Percentiles rank a stretch among this genome's conserved stretches.
phyloP scores from a whole-genome alignment of 64 coral and sea anemone genomes.

The Cladopsammia gracilis region DNA sequence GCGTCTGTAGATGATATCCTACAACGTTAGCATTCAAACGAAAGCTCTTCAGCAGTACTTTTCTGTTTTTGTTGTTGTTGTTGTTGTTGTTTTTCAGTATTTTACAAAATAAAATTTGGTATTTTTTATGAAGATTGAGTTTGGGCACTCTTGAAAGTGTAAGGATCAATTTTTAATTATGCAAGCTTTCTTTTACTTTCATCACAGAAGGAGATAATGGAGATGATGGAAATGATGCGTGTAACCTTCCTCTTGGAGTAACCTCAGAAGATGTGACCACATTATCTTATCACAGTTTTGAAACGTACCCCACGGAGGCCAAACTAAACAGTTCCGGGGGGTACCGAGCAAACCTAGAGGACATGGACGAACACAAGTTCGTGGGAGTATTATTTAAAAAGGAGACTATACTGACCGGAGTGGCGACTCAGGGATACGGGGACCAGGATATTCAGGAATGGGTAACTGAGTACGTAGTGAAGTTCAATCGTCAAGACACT shows the following conservation, averaged over 20 bases:
- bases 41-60: too few species aligned
- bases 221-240: not conserved
- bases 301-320: not conserved
- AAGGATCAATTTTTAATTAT: too few species aligned
- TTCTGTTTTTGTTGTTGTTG: too few species aligned
- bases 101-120: too few species aligned
- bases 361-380: rapidly evolving
- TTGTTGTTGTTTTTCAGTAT: too few species aligned
- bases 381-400: not conserved
- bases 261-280: not conserved
- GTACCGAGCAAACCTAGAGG: not conserved
- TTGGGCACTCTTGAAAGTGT: too few species aligned
- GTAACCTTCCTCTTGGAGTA: not conserved
- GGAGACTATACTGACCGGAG: conserved; percentile 53
- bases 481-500: not conserved
- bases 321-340: conserved; percentile 11
- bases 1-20: too few species aligned
- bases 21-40: too few species aligned
- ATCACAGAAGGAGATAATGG: too few species aligned
- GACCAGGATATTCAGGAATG: conserved; percentile 20
- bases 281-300: not conserved
- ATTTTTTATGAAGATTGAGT: too few species aligned
- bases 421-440: conserved; percentile 63
- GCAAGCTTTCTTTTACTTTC: too few species aligned
- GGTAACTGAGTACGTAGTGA: conserved; percentile 22